phyloP scores from a whole-genome alignment of 1,140 invertebrate species.

The Ephestia elutella region DNA sequence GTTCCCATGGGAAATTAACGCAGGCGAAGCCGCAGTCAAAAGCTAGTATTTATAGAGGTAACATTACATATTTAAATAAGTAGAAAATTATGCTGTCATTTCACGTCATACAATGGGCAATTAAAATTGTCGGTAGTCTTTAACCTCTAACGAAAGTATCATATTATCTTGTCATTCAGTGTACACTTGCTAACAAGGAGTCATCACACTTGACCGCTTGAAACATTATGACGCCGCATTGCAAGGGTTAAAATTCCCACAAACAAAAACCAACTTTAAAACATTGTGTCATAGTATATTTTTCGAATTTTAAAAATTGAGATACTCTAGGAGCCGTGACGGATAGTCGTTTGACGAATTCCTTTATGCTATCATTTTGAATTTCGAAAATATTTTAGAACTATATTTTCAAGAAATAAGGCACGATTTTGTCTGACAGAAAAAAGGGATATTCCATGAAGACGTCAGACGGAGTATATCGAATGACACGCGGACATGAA shows the following conservation, averaged over 20 bases:
- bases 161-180: conserved; percentile 60
- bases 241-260: conserved; percentile 29
- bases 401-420: background rate
- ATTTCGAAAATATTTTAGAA: background rate
- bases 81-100: background rate
- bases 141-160: conserved; percentile 10
- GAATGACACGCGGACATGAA: conserved; percentile 57
- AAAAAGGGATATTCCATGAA: conserved; percentile 32
- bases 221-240: conserved; percentile 59
- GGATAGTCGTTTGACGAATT: conserved; percentile 64
- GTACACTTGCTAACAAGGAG: conserved; percentile 60
- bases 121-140: conserved; percentile 11
- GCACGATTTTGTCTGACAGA: background rate
- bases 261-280: conserved; percentile 26
- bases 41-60: background rate
- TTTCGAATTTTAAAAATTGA: conserved; percentile 24
- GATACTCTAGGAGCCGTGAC: conserved; percentile 48
- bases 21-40: too few species aligned
- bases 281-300: conserved; percentile 14
- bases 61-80: background rate
- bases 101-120: background rate
- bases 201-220: conserved; percentile 60
- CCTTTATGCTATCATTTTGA: conserved; percentile 40
- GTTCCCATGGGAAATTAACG: too few species aligned
- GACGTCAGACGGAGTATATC: conserved; percentile 52